Evolutionary conservation across 2,797 vertebrate species (phyloP), one percentile per base, ranked within the genome.

Genomic region (Mus spretus): DNA sequence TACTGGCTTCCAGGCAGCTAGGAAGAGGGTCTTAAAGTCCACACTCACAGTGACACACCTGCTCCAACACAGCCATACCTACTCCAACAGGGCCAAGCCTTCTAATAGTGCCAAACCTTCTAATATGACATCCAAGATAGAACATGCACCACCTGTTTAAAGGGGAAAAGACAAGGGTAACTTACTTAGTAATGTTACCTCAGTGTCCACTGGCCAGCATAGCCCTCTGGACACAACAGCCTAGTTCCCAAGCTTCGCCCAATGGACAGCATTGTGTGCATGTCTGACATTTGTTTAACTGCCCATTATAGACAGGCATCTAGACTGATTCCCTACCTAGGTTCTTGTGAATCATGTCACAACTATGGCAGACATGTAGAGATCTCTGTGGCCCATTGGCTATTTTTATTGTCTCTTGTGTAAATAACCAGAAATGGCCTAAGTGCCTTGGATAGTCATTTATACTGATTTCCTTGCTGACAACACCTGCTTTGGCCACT

Each of bases 401-500:
- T 53, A 55, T 24, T 9, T 20, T 70, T 53, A 55, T 24, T 9
- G 31, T 70, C 63, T 13, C 70, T 22, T 37, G 7, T 24, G 34
- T 37, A 26, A 70, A 17, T 37, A 55, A 47, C 65, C 34, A 86
- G 34, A n/a, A 11, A 37, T 19, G 13, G 6, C 17, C 37, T 8
- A 37, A 53, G 34, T 28, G 47, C 4, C 9, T 53, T 53, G 14
- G 37, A 2, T 72, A 55, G 4, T 37, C 40, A 20, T 87, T 74
- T 40, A 37, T 55, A 20, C 15, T 57, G 50, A 57, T 72, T 57
- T 74, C 24, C 67, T 40, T 74, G 67, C 31, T 26, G 34, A 12
- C 13, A 47, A 8, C 10, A 15, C 5, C 44, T 3, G 1, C 80
- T 34, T 26, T 0, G 0, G 11, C 70, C 8, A 3, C 28, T 67